phyloP scores from a whole-genome alignment of 2,797 vertebrate genomes.

The Morelia viridis region DNA sequence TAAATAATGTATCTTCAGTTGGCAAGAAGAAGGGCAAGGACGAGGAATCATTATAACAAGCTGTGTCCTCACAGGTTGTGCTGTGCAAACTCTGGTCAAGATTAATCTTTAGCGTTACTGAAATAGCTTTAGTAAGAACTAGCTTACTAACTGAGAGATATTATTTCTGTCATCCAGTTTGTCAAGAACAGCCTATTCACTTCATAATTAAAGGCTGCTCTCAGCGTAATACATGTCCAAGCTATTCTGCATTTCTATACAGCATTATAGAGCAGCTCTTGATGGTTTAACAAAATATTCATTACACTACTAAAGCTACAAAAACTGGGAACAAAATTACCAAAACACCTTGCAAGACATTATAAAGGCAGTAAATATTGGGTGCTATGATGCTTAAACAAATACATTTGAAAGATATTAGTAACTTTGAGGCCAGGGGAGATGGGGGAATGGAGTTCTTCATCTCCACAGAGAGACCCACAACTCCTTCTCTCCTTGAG shows the following conservation, averaged over 20 bases:
- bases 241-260: background rate
- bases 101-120: conserved; percentile 9
- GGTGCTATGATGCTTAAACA: background rate
- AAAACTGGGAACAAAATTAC: background rate
- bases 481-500: background rate
- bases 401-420: background rate
- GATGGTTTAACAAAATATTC: background rate
- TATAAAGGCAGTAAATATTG: background rate
- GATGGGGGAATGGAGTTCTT: background rate
- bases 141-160: background rate
- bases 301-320: background rate
- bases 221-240: background rate
- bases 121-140: conserved; percentile 2
- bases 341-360: background rate
- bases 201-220: conserved; percentile 9
- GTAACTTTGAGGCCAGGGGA: background rate
- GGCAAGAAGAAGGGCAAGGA: background rate
- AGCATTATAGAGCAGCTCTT: background rate
- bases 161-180: conserved; percentile 4
- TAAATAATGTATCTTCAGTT: background rate
- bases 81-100: background rate
- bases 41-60: background rate
- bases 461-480: background rate
- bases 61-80: background rate
- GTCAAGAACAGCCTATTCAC: background rate